Evolutionary conservation across 2,888 invertebrate species (phyloP).

Genomic region (Caenorhabditis japonica): DNA sequence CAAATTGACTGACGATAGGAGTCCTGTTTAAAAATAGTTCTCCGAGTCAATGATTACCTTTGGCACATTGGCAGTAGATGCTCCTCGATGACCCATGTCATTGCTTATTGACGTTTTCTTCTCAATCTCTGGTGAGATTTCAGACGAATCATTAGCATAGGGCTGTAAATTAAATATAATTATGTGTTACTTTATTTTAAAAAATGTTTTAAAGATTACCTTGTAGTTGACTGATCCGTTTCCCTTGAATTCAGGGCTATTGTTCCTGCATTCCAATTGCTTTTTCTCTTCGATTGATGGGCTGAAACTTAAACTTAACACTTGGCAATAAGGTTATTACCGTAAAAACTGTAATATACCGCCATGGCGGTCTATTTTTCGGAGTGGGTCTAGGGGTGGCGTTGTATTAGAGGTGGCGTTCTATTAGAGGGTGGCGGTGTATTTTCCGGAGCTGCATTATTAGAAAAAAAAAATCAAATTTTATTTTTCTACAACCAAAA

Average conservation of each 20-base stretch:
- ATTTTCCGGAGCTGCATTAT: too few relatives aligned
- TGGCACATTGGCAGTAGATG: slow-evolving; percentile 44
- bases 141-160: slow-evolving; percentile 53
- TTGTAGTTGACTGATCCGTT: slow-evolving; percentile 60
- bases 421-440: too few relatives aligned
- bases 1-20: slow-evolving; percentile 18
- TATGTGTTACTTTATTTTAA: background rate
- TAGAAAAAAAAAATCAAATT: too few relatives aligned
- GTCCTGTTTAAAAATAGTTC: slow-evolving; percentile 33
- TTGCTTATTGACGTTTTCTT: slow-evolving; percentile 53
- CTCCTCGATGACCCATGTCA: slow-evolving; percentile 48
- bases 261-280: slow-evolving; percentile 55
- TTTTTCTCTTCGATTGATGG: slow-evolving; percentile 60
- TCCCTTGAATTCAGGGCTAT: slow-evolving; percentile 53
- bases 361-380: too few relatives aligned
- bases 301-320: slow-evolving; percentile 15
- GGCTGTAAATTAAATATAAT: slow-evolving; percentile 40
- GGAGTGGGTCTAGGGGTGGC: too few relatives aligned
- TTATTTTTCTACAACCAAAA: too few relatives aligned
- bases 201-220: slow-evolving; percentile 21
- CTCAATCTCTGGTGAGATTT: slow-evolving; percentile 54
- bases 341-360: too few relatives aligned
- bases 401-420: too few relatives aligned
- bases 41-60: slow-evolving; percentile 58
- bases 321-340: background rate